Evolutionary conservation across 2,113 vertebrate genomes (phyloP), one percentile per base, ranked within the genome.

Genomic region (Noctilio leporinus): DNA sequence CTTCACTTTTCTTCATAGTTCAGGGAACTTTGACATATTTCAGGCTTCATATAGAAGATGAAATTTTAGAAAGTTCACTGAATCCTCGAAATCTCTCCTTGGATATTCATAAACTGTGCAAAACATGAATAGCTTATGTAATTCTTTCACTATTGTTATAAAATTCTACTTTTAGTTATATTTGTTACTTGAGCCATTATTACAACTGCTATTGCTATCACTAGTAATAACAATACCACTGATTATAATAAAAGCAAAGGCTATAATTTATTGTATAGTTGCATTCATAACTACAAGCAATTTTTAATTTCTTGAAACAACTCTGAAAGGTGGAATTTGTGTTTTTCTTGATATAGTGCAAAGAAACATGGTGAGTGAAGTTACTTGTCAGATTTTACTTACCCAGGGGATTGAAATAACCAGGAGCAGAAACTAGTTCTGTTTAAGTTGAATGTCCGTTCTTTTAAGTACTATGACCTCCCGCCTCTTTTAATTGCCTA

Each of bases 291-390:
- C 26, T 28, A 49, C 0, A 33, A 30, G 1, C 19, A 64, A n/a
- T 95, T 95, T 72, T 78, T 57, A 65, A 85, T 47, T 30, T 87
- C 20, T 87, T 92, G 62, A 87, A 72, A 82, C 11, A 73, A 38
- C 5, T n/a, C 45, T 57, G 30, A 4, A 73, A 75, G 8, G 5
- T 57, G 33, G 33, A 65, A 70, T 81, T 72, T 72, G 22, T 43
- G 28, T 69, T 78, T 85, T 53, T 47, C 30, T 93, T 73, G 45
- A 57, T 65, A 47, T 1, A 73, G 20, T 40, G 2, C 15, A 89
- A 86, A 26, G 33, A 73, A 69, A 64, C 19, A 89, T 8, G 0
- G 15, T 57, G 38, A 65, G 7, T 22, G 19, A 93, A 69, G 33
- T 57, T 81, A 26, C 78, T 55, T 72, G 8, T 64, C 43, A 53